Evolutionary conservation across 2,113 vertebrate species (phyloP).

Genomic region (Podarcis cretensis): DNA sequence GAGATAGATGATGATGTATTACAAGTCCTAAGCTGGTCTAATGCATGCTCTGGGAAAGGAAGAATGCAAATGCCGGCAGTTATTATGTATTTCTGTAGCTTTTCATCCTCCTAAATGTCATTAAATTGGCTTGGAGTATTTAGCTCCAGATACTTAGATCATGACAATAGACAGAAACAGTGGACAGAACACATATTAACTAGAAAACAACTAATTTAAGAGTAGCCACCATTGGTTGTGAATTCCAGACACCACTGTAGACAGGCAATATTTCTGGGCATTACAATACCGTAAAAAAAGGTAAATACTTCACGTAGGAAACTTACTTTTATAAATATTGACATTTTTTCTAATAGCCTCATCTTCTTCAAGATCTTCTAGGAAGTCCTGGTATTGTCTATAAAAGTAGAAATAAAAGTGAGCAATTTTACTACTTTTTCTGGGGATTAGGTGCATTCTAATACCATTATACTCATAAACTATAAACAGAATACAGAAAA

Average conservation of each 20-base stretch:
- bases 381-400: conserved; percentile 97
- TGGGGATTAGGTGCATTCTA: neutral
- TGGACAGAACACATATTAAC: neutral
- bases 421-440: neutral
- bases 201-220: neutral
- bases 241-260: neutral
- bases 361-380: conserved; percentile 98
- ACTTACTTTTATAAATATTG: conserved; percentile 94
- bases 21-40: neutral
- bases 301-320: too few relatives aligned
- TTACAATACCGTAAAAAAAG: neutral
- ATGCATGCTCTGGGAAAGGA: neutral
- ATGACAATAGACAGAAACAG: neutral
- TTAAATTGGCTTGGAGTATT: neutral
- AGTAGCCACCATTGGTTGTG: neutral
- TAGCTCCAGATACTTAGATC: neutral
- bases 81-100: too few relatives aligned
- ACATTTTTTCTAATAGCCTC: conserved; percentile 94
- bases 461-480: neutral
- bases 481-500: neutral
- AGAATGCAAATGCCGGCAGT: neutral
- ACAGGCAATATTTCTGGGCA: neutral
- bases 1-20: neutral
- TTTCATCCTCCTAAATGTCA: neutral
- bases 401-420: conserved; percentile 1